Conservation (phyloP, 2,113 vertebrate species). For the Platycercus adscitus region DNA sequence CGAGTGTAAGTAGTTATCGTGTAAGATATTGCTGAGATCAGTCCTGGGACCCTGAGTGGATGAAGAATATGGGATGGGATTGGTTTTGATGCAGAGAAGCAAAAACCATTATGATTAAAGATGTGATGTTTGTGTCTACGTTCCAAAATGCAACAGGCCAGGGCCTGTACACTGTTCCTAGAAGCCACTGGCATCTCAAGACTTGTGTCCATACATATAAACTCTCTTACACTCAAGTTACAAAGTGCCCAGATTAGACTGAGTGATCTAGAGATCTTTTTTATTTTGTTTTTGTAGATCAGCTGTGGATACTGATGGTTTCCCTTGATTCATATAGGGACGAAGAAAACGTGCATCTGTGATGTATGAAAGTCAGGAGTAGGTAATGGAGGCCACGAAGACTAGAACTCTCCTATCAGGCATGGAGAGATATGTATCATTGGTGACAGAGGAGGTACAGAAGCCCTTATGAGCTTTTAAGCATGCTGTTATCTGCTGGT, state of each 20-base stretch:
- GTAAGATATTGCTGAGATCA: not conserved
- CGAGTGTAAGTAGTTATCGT: not conserved
- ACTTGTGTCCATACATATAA: not conserved
- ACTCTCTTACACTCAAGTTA: not conserved
- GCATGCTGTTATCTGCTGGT: not conserved
- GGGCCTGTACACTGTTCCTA: not conserved
- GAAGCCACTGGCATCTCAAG: not conserved
- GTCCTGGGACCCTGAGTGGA: not conserved
- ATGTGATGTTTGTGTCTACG: not conserved
- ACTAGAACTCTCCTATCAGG: not conserved
- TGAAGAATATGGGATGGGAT: not conserved
- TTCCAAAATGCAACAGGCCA: not conserved
- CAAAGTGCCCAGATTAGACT: not conserved
- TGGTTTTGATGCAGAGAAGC: not conserved
- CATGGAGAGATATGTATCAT: fast-evolving
- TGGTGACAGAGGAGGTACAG: not conserved
- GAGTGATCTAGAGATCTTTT: not conserved
- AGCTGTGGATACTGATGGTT: not conserved
- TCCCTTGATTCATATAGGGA: not conserved
- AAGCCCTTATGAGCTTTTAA: not conserved
- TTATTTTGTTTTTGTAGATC: not conserved
- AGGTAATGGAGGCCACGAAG: not conserved
- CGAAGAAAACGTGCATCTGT: not conserved
- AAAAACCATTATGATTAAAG: not conserved
- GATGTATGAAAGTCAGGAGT: not conserved